Conservation (phyloP, 2,113 vertebrate species). For the Ciconia maguari region DNA sequence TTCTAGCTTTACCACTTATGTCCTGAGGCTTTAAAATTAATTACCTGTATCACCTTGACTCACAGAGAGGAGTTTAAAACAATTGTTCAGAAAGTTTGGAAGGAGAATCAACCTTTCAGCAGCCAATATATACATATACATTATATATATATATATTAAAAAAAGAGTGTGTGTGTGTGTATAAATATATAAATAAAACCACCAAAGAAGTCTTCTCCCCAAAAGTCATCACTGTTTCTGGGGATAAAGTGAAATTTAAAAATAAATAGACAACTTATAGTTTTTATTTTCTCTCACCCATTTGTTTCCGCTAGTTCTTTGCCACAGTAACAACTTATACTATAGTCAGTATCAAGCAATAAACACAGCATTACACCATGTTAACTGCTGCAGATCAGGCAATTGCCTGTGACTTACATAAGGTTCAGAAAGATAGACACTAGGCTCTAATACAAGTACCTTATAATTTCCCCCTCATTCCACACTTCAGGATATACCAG, state of each 20-base stretch:
- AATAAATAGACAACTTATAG: neutral
- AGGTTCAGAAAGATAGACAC: neutral
- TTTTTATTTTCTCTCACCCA: neutral
- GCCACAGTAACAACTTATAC: neutral
- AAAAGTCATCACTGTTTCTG: neutral
- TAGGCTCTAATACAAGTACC: neutral
- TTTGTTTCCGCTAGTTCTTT: neutral
- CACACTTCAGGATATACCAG: neutral
- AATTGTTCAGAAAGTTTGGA: neutral
- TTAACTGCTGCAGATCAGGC: neutral
- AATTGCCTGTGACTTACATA: neutral
- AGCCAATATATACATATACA: neutral
- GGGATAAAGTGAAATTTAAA: neutral
- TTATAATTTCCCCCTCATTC: neutral
- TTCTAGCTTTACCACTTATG: neutral
- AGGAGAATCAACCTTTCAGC: neutral
- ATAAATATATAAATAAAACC: neutral
- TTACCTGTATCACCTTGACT: neutral
- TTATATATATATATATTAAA: neutral
- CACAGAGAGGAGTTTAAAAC: neutral
- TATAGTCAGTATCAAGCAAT: neutral
- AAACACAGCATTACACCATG: neutral
- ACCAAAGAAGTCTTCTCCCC: neutral
- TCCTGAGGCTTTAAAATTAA: neutral
- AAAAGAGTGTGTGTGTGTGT: fast-evolving